Evolutionary conservation across 2,113 vertebrate genomes (phyloP).

Genomic region (Poeciliopsis retropinna): DNA sequence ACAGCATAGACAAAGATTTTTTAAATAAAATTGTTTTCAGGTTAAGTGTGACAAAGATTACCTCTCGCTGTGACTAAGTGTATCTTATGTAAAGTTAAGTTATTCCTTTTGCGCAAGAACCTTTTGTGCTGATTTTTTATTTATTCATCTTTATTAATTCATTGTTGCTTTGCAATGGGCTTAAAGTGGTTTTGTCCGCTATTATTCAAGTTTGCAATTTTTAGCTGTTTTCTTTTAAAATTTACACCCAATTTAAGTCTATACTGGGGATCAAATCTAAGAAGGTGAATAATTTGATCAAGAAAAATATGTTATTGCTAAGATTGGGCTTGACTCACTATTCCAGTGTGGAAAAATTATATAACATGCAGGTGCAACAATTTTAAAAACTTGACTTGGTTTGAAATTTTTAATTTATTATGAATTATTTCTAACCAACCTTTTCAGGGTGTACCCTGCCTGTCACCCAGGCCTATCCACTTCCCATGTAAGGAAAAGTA

Average conservation of each 20-base stretch:
- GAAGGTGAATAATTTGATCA: neutral
- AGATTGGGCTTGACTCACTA: neutral
- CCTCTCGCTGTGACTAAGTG: constrained; percentile 32
- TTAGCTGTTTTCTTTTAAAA: constrained; percentile 5
- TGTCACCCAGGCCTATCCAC: neutral
- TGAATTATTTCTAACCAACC: neutral
- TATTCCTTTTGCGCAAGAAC: constrained; percentile 9
- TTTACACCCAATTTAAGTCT: neutral
- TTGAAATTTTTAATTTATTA: neutral
- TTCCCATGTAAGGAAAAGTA: too few relatives aligned
- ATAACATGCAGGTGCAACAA: neutral
- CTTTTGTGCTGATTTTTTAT: constrained; percentile 38
- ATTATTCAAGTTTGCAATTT: constrained; percentile 19
- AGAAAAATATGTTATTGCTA: neutral
- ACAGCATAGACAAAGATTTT: neutral
- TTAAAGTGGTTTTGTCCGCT: constrained; percentile 30
- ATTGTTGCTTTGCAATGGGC: constrained; percentile 19
- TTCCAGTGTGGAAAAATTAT: neutral
- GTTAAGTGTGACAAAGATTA: constrained; percentile 38
- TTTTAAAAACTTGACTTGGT: neutral
- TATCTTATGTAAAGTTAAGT: constrained; percentile 33
- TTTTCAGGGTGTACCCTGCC: neutral
- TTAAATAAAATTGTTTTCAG: constrained; percentile 14
- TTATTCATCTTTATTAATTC: constrained; percentile 29
- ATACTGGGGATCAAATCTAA: neutral